Evolutionary conservation across 2,888 invertebrate species (phyloP), one percentile per base, ranked within the genome.

Genomic region (Eupithecia centaureata): DNA sequence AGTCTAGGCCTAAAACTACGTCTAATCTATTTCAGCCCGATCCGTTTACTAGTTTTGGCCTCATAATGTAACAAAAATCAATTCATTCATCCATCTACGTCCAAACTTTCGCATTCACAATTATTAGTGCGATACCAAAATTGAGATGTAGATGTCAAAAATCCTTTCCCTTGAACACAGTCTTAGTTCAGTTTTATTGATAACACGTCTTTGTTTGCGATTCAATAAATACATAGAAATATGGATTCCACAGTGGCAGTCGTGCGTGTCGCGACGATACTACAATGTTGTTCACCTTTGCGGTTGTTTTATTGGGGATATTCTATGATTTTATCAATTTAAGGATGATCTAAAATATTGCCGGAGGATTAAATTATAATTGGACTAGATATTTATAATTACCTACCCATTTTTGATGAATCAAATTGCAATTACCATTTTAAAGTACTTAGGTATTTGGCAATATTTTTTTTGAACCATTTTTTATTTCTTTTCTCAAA

Each of bases 271-370:
- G 30, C 56, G 42, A 30, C 35, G 63, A 27, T 27, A 30, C 60
- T 47, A n/a, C 51, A 61, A 62, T 73, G 74, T 67, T 72, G 70
- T 70, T 75, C 67, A 75, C 74, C 74, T 73, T 71, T 61, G 15
- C 54, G 67, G 60, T 52, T 64, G 5, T 33, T n/a, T n/a, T 18
- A 56, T 32, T 32, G 18, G 18, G n/a, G 28, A 30, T 3, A 25
- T 52, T 52, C 10, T 51, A 42, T 2, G n/a, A 42, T 42, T 35
- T 2, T 30, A 30, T 30, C 30, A 30, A 30, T 5, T 30, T n/a
- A n/a, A n/a, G n/a, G n/a, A n/a, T n/a, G n/a, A n/a, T n/a, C 33
- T 13, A 15, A 35, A 35, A 35, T 35, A 15, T 15, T 15, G 15
- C 15, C 35, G 32, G 10, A 12, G 1, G 5, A 35, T 15, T 35